These are phyloP conservation scores for Itoplectis maculator DNA, from an alignment of 2,888 invertebrate species.

Conservation along the genomic window DNA sequence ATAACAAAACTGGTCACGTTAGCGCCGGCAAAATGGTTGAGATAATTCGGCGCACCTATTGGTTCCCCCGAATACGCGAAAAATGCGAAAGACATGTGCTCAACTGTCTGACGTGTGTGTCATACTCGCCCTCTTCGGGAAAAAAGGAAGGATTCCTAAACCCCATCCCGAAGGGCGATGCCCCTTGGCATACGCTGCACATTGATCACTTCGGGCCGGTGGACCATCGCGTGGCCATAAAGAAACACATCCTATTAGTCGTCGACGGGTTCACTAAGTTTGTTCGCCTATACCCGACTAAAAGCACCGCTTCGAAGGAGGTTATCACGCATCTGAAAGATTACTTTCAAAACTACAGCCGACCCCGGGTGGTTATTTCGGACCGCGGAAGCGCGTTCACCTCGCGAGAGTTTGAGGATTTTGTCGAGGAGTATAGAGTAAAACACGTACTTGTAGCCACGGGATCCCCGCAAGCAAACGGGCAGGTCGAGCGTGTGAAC, in stretches of 20 bases:
- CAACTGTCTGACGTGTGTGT: constrained; percentile 67
- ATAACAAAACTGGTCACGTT: constrained; percentile 69
- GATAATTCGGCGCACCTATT: constrained; percentile 59
- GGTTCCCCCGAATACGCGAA: constrained; percentile 58
- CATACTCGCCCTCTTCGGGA: constrained; percentile 53
- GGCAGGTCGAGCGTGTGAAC: constrained; percentile 71
- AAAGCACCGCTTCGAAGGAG: constrained; percentile 34
- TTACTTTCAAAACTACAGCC: constrained; percentile 12
- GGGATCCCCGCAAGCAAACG: constrained; percentile 71
- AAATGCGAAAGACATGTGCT: constrained; percentile 46
- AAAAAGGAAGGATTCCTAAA: constrained; percentile 65
- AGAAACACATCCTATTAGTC: constrained; percentile 55
- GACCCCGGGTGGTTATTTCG: constrained; percentile 22
- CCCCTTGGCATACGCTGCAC: constrained; percentile 60
- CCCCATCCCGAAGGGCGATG: constrained; percentile 64
- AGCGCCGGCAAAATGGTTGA: constrained; percentile 64
- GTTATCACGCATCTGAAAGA: background rate
- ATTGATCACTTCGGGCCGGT: constrained; percentile 65
- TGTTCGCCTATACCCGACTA: background rate
- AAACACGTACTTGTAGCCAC: constrained; percentile 69
- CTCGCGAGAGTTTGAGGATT: background rate
- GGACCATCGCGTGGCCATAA: constrained; percentile 25
- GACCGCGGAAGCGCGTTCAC: constrained; percentile 56
- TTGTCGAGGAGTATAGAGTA: constrained; percentile 32
- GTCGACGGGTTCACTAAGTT: constrained; percentile 58